Evolutionary conservation across 2,113 vertebrate genomes (phyloP).

Genomic region (Hippopotamus amphibius): DNA sequence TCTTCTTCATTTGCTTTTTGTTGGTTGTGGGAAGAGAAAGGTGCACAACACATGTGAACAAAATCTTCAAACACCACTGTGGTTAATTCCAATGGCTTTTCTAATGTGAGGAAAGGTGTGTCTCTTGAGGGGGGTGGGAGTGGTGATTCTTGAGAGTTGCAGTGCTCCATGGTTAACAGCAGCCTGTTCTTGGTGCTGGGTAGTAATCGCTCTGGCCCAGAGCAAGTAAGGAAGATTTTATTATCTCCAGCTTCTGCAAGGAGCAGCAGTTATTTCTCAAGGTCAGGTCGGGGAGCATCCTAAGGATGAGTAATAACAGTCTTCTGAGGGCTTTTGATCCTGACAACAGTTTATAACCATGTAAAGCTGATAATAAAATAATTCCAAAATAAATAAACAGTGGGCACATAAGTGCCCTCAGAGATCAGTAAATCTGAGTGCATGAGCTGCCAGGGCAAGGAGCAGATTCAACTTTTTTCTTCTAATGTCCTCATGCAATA

Average conservation of each 20-base stretch:
- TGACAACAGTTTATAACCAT: constrained; percentile 40
- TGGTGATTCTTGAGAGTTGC: not conserved
- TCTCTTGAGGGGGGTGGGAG: not conserved
- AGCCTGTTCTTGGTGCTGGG: not conserved
- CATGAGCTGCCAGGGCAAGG: not conserved
- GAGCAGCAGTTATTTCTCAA: constrained; percentile 63
- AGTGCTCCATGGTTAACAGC: not conserved
- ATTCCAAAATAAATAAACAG: constrained; percentile 79
- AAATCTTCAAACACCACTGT: not conserved
- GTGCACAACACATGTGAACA: not conserved
- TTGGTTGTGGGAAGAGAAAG: not conserved
- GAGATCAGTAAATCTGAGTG: constrained; percentile 71
- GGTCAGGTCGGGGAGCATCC: constrained; percentile 66
- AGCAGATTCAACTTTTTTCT: constrained; percentile 62
- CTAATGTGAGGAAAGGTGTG: rapidly evolving
- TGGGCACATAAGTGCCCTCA: constrained; percentile 20
- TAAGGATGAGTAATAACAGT: constrained; percentile 55
- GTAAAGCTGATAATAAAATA: constrained; percentile 75
- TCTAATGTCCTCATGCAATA: not conserved
- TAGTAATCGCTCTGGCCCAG: constrained; percentile 20
- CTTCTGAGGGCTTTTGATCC: constrained; percentile 32
- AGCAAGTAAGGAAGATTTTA: constrained; percentile 64
- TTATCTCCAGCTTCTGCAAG: constrained; percentile 36
- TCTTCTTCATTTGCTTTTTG: not conserved
- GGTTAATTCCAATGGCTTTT: not conserved